A percentile compares a stretch with the other conserved stretches of the same genome.
Conservation (phyloP, 2,888 invertebrate genomes). For the Plusia festucae region DNA sequence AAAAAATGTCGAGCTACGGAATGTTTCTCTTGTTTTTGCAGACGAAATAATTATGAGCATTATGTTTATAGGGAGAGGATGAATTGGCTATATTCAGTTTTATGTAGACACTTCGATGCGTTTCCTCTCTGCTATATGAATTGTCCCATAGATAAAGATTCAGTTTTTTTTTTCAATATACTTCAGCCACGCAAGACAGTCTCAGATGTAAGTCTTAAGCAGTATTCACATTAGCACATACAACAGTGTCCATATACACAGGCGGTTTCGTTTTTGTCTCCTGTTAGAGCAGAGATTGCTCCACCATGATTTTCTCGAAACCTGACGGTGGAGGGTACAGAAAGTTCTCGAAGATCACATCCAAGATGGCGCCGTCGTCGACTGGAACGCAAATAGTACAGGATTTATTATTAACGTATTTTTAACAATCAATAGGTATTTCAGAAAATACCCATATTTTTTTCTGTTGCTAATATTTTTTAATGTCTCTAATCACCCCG, state of each 20-base stretch:
- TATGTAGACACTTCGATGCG: too few species aligned
- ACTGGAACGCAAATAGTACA: constrained; percentile 89
- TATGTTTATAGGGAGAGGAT: too few species aligned
- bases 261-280: constrained; percentile 19
- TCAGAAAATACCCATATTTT: neutral
- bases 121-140: too few species aligned
- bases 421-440: neutral
- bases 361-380: constrained; percentile 99
- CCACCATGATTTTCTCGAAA: constrained; percentile 98
- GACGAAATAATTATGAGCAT: too few species aligned
- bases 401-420: too few species aligned
- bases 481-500: too few species aligned
- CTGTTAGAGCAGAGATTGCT: constrained; percentile 97
- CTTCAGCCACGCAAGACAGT: constrained; percentile 53
- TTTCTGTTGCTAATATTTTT: too few species aligned
- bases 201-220: constrained; percentile 56
- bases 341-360: constrained; percentile 97
- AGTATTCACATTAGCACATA: constrained; percentile 50
- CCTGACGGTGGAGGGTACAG: constrained; percentile 95
- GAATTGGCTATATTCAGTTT: too few species aligned
- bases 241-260: constrained; percentile 62
- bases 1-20: too few species aligned
- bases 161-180: constrained; percentile 57
- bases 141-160: too few species aligned
- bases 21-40: too few species aligned